Conservation (phyloP, 2,113 vertebrate species). For the Hyaena hyaena region DNA sequence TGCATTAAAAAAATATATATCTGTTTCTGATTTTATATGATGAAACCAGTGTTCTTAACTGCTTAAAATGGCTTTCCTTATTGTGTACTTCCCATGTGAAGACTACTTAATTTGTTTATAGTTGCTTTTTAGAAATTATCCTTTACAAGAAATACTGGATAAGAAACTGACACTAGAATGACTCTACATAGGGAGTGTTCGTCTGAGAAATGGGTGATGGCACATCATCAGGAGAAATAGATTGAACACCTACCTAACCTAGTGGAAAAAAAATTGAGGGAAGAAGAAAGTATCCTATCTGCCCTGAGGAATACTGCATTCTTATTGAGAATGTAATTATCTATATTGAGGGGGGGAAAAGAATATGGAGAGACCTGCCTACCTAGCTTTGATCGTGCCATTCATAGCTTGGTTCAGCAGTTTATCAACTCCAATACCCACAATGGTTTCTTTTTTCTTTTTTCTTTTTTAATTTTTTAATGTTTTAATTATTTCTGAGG, state of each 20-base stretch:
- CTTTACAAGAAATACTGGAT: not conserved
- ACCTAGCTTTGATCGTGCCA: not conserved
- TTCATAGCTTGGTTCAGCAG: not conserved
- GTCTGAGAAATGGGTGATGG: not conserved
- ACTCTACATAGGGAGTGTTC: not conserved
- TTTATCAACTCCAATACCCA: not conserved
- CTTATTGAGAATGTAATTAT: not conserved
- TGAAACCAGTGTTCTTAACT: not conserved
- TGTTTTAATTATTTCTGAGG: too few relatives aligned
- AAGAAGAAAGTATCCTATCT: not conserved
- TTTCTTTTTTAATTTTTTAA: too few relatives aligned
- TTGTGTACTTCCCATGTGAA: not conserved
- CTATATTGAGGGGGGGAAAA: not conserved
- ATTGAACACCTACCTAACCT: not conserved
- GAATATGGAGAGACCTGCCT: not conserved
- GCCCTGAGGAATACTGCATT: not conserved
- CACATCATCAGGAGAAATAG: not conserved
- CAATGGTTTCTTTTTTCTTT: too few relatives aligned
- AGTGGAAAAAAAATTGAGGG: not conserved
- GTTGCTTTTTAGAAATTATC: not conserved
- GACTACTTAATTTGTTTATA: slow-evolving; percentile 1
- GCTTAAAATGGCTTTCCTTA: not conserved
- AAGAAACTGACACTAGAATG: not conserved
- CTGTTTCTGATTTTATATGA: not conserved
- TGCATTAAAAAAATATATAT: not conserved